Evolutionary conservation across 2,113 vertebrate genomes (phyloP).

Genomic region (Bubo blakistoni): DNA sequence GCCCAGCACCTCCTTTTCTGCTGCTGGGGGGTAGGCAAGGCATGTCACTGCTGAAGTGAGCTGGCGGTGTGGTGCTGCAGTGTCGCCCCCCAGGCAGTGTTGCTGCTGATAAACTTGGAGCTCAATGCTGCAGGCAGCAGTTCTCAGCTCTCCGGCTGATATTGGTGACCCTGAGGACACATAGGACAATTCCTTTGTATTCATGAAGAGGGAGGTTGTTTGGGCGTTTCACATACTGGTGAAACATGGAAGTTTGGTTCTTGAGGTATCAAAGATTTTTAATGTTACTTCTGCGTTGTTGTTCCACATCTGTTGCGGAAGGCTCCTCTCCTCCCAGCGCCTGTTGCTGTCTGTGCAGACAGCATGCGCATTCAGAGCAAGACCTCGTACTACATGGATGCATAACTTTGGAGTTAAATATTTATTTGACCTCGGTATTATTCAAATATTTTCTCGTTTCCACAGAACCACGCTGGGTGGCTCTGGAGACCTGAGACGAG

Average conservation of each 20-base stretch:
- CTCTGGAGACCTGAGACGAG: background rate
- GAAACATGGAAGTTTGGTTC: rapidly evolving
- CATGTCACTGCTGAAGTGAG: rapidly evolving
- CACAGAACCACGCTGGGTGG: background rate
- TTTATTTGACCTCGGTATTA: background rate
- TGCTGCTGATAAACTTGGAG: background rate
- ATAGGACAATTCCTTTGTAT: background rate
- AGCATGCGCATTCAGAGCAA: rapidly evolving
- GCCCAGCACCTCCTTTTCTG: background rate
- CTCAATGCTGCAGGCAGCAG: background rate
- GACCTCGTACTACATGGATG: rapidly evolving
- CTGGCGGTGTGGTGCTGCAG: rapidly evolving
- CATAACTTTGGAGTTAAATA: background rate
- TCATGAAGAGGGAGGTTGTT: background rate
- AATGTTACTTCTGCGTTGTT: background rate
- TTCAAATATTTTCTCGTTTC: background rate
- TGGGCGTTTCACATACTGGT: background rate
- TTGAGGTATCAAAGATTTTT: background rate
- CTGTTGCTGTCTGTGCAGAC: background rate
- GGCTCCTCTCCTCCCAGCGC: background rate
- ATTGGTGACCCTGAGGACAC: background rate
- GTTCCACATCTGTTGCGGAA: background rate
- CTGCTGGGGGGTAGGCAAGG: background rate
- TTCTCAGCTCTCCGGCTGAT: background rate
- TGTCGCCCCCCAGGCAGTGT: rapidly evolving